phyloP scores from a whole-genome alignment of 2,888 invertebrate genomes.

The Polietes domitor region DNA sequence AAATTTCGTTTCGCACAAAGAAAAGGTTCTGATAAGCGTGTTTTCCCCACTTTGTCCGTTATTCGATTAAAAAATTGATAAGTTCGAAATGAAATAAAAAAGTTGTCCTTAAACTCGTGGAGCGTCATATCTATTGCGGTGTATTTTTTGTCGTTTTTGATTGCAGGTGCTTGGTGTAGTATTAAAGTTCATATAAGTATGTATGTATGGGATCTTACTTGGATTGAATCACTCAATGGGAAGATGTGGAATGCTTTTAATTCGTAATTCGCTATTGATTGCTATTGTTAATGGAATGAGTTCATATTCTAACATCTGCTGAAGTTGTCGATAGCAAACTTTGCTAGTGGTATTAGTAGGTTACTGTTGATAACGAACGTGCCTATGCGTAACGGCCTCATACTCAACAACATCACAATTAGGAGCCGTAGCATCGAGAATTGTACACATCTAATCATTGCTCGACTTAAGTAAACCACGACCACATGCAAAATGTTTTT shows the following conservation, averaged over 20 bases:
- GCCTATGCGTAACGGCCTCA: slow-evolving; percentile 18
- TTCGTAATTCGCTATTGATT: slow-evolving; percentile 15
- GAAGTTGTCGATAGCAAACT: slow-evolving; percentile 42
- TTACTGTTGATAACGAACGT: slow-evolving; percentile 55
- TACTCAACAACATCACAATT: slow-evolving; percentile 35
- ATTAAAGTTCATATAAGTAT: slow-evolving; percentile 28
- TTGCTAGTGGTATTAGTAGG: slow-evolving; percentile 64
- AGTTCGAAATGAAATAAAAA: background rate
- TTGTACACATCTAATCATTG: background rate
- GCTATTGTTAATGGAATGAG: slow-evolving; percentile 20
- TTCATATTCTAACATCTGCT: slow-evolving; percentile 54
- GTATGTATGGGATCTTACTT: slow-evolving; percentile 2
- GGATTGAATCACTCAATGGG: background rate
- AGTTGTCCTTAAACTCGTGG: background rate
- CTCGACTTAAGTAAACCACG: slow-evolving; percentile 19
- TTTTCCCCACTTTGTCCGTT: slow-evolving; percentile 18
- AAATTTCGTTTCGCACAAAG: slow-evolving; percentile 38
- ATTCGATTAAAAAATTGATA: slow-evolving; percentile 45
- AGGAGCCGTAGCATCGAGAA: background rate
- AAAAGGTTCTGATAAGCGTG: slow-evolving; percentile 45
- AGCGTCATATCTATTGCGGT: background rate
- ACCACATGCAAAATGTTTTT: slow-evolving; percentile 25
- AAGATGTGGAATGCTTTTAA: background rate
- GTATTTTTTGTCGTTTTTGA: background rate
- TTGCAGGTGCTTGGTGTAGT: slow-evolving; percentile 25